These are phyloP conservation scores for Candoia aspera DNA, from an alignment of 2,113 vertebrate genomes.

Conservation along the genomic window DNA sequence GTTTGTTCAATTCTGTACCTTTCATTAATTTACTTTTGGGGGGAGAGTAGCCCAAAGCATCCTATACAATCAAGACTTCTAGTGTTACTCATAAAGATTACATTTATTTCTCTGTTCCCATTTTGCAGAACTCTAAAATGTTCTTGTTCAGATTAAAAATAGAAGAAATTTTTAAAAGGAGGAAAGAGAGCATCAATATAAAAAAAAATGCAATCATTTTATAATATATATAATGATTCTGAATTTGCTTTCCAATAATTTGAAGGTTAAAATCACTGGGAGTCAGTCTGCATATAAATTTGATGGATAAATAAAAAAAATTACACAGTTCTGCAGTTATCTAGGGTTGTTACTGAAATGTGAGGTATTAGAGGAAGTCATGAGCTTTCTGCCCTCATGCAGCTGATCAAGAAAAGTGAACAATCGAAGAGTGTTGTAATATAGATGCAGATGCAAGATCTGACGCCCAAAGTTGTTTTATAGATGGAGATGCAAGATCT, in stretches of 20 bases:
- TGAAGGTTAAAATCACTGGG: background rate
- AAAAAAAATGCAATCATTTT: background rate
- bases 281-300: background rate
- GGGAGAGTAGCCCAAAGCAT: background rate
- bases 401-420: background rate
- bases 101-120: slow-evolving; percentile 13
- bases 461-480: background rate
- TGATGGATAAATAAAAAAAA: background rate
- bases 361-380: background rate
- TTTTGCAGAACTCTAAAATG: slow-evolving; percentile 11
- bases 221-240: slow-evolving; percentile 13
- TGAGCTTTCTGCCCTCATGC: background rate
- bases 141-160: slow-evolving; percentile 4
- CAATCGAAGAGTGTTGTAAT: background rate
- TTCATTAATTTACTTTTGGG: slow-evolving; percentile 1
- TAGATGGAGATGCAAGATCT: too few species aligned
- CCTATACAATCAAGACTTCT: background rate
- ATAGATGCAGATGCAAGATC: background rate
- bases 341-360: background rate
- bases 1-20: background rate
- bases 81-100: background rate
- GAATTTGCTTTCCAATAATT: background rate
- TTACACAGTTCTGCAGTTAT: background rate
- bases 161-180: background rate
- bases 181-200: background rate